These are phyloP conservation scores for Brevimyrus niger DNA, from an alignment of 2,113 vertebrate genomes.

Conservation along the genomic window DNA sequence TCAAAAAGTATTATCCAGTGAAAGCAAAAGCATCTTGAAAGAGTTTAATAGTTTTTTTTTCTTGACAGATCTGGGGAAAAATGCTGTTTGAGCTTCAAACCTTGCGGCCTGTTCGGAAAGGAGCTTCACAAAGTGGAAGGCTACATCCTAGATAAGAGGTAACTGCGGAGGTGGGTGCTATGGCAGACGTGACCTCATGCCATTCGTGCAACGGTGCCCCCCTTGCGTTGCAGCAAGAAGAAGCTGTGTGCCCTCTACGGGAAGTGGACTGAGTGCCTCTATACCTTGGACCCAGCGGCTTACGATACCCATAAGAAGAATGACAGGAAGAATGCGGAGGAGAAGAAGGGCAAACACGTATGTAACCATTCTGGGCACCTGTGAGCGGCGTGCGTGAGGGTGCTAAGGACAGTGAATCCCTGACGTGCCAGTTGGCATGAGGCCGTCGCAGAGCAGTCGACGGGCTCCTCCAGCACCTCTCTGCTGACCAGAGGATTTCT, in stretches of 20 bases:
- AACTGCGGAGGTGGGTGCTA: constrained; percentile 10
- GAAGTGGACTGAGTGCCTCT: constrained; percentile 95
- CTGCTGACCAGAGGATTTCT: background rate
- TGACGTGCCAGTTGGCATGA: background rate
- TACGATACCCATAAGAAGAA: constrained; percentile 85
- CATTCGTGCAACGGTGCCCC: background rate
- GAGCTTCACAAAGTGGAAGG: constrained; percentile 98
- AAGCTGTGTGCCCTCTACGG: constrained; percentile 86
- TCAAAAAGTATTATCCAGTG: background rate
- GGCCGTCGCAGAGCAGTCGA: background rate
- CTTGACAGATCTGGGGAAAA: constrained; percentile 81
- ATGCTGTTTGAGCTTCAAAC: constrained; percentile 89
- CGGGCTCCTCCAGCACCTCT: background rate
- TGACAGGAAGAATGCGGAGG: constrained; percentile 77
- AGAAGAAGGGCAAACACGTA: constrained; percentile 83
- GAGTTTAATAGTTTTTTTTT: background rate
- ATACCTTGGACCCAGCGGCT: constrained; percentile 68
- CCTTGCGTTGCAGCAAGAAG: constrained; percentile 72
- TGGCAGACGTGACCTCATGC: background rate
- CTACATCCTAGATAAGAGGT: constrained; percentile 97
- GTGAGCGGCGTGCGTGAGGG: background rate
- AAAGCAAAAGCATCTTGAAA: background rate
- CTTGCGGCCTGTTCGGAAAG: constrained; percentile 94
- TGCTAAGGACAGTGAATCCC: background rate
- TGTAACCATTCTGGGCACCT: background rate